phyloP scores from a whole-genome alignment of 1,140 invertebrate species.

The Ceratina calcarata region DNA sequence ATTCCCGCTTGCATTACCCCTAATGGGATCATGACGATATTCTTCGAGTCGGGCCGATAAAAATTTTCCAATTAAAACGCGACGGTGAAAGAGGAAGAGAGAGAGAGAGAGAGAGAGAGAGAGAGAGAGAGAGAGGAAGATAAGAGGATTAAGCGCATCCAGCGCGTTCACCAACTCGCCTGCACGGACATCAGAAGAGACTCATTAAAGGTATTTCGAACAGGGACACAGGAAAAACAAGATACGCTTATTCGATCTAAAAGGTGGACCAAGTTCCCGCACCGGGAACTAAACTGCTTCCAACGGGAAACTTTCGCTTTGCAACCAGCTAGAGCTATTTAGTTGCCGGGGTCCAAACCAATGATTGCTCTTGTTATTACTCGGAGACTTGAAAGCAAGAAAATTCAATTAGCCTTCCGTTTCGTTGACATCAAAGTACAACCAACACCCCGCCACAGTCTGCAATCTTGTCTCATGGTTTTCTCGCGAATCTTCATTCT shows the following conservation, averaged over 20 bases:
- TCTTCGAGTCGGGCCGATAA: background rate
- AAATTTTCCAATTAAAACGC: constrained; percentile 52
- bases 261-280: background rate
- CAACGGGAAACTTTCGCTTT: constrained; percentile 37
- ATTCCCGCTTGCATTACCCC: background rate
- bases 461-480: too few species aligned
- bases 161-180: background rate
- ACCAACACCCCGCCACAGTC: too few species aligned
- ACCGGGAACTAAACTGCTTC: background rate
- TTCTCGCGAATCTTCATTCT: too few species aligned
- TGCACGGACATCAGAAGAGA: background rate
- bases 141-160: constrained; percentile 47
- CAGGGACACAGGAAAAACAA: background rate
- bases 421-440: background rate
- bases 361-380: constrained; percentile 54
- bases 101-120: background rate
- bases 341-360: constrained; percentile 31
- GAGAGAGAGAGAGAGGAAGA: background rate
- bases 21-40: background rate
- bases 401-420: constrained; percentile 24
- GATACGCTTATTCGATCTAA: background rate
- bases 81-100: background rate
- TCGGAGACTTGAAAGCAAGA: constrained; percentile 26
- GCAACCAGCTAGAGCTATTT: constrained; percentile 14
- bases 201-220: constrained; percentile 14